A percentile compares a stretch with the other conserved stretches of the same genome.
phyloP scores from a whole-genome alignment of 2,888 invertebrate genomes.

The Criorhina ranunculi region DNA sequence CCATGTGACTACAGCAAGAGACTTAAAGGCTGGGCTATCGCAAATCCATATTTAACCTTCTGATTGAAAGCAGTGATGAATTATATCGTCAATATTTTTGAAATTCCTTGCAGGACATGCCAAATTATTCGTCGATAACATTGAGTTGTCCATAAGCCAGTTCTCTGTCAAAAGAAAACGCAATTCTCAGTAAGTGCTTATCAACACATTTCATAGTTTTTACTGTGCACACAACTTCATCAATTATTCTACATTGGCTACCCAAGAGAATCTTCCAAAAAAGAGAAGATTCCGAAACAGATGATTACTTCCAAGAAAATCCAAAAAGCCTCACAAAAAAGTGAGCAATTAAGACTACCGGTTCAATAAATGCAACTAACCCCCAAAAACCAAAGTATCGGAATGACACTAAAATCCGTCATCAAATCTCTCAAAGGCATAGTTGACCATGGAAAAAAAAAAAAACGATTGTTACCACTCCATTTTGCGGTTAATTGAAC shows the following conservation, averaged over 20 bases:
- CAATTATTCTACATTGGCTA: constrained; percentile 10
- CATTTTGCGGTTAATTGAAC: constrained; percentile 64
- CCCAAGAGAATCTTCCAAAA: not conserved
- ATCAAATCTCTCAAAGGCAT: constrained; percentile 5
- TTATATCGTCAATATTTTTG: no score
- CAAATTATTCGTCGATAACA: no score
- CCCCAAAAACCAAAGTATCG: constrained; percentile 32
- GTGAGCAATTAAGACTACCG: constrained; percentile 52
- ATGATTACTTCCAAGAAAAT: constrained; percentile 53
- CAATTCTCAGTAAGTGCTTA: not conserved
- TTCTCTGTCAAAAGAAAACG: no score
- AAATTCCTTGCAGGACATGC: no score
- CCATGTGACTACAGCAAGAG: no score
- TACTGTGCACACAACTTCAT: not conserved
- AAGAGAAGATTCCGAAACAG: constrained; percentile 30
- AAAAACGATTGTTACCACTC: constrained; percentile 48
- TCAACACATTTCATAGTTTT: not conserved
- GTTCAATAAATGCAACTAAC: constrained; percentile 44
- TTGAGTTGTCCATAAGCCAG: no score
- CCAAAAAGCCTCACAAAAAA: constrained; percentile 41
- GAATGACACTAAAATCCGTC: constrained; percentile 50
- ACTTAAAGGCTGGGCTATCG: no score
- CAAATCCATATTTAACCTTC: no score
- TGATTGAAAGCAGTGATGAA: no score
- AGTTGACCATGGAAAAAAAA: constrained; percentile 10